These are phyloP conservation scores for Podabrus alpinus DNA, from an alignment of 2,888 invertebrate genomes.

Conservation along the genomic window DNA sequence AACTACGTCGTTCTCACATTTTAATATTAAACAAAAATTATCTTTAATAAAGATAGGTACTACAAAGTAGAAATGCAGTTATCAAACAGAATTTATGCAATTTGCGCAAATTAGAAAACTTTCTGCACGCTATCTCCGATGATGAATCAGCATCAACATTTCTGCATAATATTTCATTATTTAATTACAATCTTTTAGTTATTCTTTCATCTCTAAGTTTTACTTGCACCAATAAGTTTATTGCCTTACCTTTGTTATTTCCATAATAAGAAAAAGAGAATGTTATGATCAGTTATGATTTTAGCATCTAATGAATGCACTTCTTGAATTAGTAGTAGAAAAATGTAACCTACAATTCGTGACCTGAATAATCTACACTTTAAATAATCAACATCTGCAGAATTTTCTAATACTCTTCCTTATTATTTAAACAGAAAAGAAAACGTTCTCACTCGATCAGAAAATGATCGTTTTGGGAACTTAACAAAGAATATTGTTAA, in stretches of 20 bases:
- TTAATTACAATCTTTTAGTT: neutral
- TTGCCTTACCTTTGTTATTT: neutral
- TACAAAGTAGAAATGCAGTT: neutral
- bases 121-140: neutral
- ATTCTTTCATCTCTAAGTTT: neutral
- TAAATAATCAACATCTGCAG: neutral
- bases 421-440: neutral
- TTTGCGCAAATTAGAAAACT: neutral
- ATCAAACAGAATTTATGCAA: neutral
- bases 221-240: neutral
- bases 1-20: constrained; percentile 30
- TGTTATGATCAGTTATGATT: neutral
- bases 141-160: neutral
- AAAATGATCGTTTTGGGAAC: neutral
- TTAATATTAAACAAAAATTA: neutral
- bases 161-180: neutral
- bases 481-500: neutral
- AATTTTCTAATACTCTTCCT: neutral
- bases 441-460: neutral
- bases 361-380: neutral
- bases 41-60: neutral
- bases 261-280: neutral
- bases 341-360: neutral
- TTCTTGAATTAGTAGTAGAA: neutral
- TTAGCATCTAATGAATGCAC: neutral